These are phyloP conservation scores for Agelastica alni DNA, from an alignment of 2,888 invertebrate genomes.

Conservation along the genomic window DNA sequence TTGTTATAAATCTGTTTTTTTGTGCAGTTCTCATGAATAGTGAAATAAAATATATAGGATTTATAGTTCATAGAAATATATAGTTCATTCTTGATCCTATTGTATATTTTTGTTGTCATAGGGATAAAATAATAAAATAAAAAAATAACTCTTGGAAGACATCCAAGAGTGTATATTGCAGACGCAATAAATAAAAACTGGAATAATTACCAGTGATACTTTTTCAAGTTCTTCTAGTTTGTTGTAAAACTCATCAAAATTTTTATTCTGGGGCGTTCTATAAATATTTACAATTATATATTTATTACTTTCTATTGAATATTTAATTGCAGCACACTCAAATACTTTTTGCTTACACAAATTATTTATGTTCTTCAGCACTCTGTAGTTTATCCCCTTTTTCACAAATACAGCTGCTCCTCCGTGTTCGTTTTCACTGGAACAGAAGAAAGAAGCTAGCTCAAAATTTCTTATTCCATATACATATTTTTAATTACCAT, in stretches of 20 bases:
- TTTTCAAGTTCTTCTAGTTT: not conserved
- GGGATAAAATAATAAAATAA: not conserved
- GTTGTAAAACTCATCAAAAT: not conserved
- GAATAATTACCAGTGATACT: too few relatives aligned
- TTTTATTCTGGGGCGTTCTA: not conserved
- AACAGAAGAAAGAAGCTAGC: too few relatives aligned
- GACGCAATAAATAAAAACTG: too few relatives aligned
- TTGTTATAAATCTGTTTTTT: constrained; percentile 1
- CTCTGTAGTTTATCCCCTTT: not conserved
- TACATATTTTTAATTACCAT: too few relatives aligned
- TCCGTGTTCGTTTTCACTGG: not conserved
- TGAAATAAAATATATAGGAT: not conserved
- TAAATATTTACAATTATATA: not conserved
- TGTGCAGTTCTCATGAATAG: constrained; percentile 3
- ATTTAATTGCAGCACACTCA: too few relatives aligned
- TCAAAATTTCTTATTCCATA: too few relatives aligned
- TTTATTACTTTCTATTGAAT: too few relatives aligned
- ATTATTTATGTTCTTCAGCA: too few relatives aligned
- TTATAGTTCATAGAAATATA: too few relatives aligned
- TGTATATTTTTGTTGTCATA: too few relatives aligned
- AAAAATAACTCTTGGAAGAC: too few relatives aligned
- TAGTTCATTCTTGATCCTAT: constrained; percentile 4
- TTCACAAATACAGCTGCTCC: not conserved
- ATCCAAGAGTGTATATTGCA: too few relatives aligned
- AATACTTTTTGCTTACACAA: not conserved